These are phyloP conservation scores for Lutra lutra DNA, from an alignment of 2,797 vertebrate genomes.

Conservation along the genomic window DNA sequence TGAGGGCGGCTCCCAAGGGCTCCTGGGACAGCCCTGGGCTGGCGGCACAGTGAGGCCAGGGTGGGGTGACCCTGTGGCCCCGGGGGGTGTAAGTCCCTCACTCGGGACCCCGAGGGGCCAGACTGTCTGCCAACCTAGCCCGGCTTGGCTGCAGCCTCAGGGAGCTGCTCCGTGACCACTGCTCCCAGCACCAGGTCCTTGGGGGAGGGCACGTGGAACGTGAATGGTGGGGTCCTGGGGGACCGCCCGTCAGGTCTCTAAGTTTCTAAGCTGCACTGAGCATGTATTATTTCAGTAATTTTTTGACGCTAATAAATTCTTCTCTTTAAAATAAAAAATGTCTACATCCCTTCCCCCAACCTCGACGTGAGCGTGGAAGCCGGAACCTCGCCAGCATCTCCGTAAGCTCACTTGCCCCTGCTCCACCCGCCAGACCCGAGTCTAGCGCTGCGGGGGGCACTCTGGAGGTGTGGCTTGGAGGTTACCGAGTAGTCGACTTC, in stretches of 20 bases:
- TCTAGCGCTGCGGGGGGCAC: not conserved
- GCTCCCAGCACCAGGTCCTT: not conserved
- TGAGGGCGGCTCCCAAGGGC: not conserved
- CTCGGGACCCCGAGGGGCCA: not conserved
- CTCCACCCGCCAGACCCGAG: not conserved
- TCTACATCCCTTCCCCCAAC: not conserved
- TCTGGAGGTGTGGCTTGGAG: not conserved
- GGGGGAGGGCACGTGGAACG: not conserved
- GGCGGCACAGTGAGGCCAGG: not conserved
- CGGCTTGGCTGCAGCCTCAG: not conserved
- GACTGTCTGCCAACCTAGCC: not conserved
- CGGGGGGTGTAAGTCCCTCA: not conserved
- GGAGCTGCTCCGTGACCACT: rapidly evolving
- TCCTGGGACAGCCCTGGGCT: not conserved
- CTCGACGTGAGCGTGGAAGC: not conserved
- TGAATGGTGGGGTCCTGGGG: not conserved
- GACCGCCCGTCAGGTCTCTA: not conserved
- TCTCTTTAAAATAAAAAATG: not conserved
- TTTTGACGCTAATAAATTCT: not conserved
- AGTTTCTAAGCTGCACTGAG: not conserved
- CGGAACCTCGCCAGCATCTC: not conserved
- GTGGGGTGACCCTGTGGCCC: not conserved
- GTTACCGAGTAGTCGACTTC: not conserved
- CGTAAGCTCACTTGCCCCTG: not conserved
- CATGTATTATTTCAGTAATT: not conserved